phyloP scores from a whole-genome alignment of 2,797 vertebrate species.

The Taeniopygia guttata region DNA sequence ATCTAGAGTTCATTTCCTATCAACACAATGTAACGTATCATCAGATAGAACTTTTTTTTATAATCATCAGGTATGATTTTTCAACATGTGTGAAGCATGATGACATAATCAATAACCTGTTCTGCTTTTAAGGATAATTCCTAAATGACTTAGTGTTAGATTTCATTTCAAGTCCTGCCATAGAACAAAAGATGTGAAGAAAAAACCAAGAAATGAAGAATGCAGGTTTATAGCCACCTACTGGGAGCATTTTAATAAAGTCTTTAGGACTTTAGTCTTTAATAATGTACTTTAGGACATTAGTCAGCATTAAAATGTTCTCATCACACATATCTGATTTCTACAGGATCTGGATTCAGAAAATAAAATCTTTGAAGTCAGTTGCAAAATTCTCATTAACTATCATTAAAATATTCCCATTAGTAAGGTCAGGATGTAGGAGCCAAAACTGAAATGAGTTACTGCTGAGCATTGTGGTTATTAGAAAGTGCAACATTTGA shows the following conservation, averaged over 20 bases:
- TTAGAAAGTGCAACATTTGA: background rate
- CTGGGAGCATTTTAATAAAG: background rate
- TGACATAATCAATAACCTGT: background rate
- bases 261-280: background rate
- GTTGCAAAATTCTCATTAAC: background rate
- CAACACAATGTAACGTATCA: rapidly evolving
- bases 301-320: background rate
- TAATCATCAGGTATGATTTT: background rate
- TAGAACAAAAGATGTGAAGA: background rate
- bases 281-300: background rate
- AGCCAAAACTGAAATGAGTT: background rate
- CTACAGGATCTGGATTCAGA: background rate
- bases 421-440: background rate
- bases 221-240: background rate
- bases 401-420: background rate
- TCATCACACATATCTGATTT: background rate
- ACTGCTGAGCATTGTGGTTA: background rate
- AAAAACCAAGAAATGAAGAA: background rate
- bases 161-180: background rate
- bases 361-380: background rate
- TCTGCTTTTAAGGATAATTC: background rate
- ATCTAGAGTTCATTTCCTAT: background rate
- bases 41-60: background rate
- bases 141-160: background rate
- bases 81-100: background rate